Base-by-base conservation (phyloP, 2,888 invertebrate species). In the Rosalia funebris region DNA sequence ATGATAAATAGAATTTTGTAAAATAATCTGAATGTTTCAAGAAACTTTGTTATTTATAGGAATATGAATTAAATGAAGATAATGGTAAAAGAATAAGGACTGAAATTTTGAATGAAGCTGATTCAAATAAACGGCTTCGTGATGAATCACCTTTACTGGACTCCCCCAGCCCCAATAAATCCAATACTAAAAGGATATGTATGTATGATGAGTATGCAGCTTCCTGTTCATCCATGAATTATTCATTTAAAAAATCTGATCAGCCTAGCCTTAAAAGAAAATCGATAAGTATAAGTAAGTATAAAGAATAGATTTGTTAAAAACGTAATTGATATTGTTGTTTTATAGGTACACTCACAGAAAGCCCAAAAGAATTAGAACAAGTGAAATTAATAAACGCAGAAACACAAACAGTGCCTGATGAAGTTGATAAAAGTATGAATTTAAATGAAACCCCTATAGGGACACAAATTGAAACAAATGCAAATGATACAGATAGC, bases 181-280 rank as follows among this genome's bases (percentile, higher is more conserved):
- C 55, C 17, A 53, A 57, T 31, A 65, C 73, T 0, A 75, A 78
- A 46, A 76, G 74, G 63, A 66, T 76, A 17, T 78, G 78, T 55
- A 72, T 77, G 44, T 75, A 77, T 48, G 78, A 79, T 66, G 74
- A 78, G 48, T 73, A 79, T 57, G 74, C 75, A 16, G 80, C 80
- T 1, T 79, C 79, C 5, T 72, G 71, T 54, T 77, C 78, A 1
- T 80, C 80, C 0, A 68, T 57, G 44, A 65, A 70, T 53, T 68
- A 69, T 58, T 62, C 65, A 31, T 47, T 64, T 47, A 64, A 65
- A 7, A 65, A 57, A 50, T 50, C 66, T 14, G 68, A 68, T 19
- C 46, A 52, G 17, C 4, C 25, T 11, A 44, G 34, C 34, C 42
- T 66, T 4, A 73, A 73, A 60, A 58, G 69, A 46, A 74, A 72